Percentiles rank a stretch among this genome's conserved stretches.
Conservation (phyloP, 1,140 invertebrate species). For the Aphaenogaster rudis region DNA sequence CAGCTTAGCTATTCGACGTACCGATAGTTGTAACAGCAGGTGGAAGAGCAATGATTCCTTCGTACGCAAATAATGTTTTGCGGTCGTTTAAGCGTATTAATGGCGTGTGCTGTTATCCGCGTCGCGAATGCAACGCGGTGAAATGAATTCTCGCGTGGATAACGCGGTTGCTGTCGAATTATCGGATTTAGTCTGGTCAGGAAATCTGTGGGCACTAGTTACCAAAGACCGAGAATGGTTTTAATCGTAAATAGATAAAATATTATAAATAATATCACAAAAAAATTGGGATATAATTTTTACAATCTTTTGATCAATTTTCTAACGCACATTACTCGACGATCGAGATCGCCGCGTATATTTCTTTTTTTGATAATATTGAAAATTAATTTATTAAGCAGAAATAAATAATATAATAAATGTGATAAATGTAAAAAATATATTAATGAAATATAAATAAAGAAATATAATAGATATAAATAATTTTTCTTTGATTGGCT, state of each 20-base stretch:
- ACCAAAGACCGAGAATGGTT: not conserved
- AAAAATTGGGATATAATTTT: not conserved
- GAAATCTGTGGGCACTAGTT: not conserved
- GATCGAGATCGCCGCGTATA: not conserved
- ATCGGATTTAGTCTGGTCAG: not conserved
- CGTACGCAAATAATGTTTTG: not conserved
- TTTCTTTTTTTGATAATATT: not conserved
- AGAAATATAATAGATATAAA: no score
- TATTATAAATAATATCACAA: not conserved
- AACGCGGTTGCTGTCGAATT: slow-evolving; percentile 9
- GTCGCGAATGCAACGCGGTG: not conserved
- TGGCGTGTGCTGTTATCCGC: not conserved
- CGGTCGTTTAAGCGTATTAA: slow-evolving; percentile 8
- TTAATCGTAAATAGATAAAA: not conserved
- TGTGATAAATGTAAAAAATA: not conserved
- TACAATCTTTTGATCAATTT: not conserved
- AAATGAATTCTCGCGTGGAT: slow-evolving; percentile 14
- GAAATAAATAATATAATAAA: not conserved
- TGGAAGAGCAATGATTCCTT: not conserved
- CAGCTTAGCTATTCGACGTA: not conserved
- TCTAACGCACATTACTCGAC: not conserved
- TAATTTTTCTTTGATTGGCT: not conserved
- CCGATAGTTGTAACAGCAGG: not conserved
- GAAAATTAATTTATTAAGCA: not conserved
- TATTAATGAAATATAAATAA: not conserved